Base-by-base conservation (phyloP, 2,113 vertebrate species). In the Gnathochromis pfefferi region DNA sequence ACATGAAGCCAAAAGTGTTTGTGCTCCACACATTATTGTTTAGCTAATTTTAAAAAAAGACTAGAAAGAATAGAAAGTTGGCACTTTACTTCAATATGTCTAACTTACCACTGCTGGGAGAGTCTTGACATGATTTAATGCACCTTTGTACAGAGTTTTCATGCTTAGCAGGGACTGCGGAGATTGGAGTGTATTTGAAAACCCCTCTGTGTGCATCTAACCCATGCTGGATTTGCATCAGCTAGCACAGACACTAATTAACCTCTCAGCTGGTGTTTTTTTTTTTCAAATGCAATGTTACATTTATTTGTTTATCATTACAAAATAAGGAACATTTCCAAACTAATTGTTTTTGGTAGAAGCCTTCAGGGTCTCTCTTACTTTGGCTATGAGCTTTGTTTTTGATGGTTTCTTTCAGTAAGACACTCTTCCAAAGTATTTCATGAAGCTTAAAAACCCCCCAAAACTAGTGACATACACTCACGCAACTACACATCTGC, bases 231-330 rank as follows among this genome's bases (percentile, higher is more conserved):
- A 90, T 90, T 82, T 68, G 68, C 82, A 70, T 87, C 16, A 73
- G 9, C 19, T 19, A 19, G 31, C 57, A 54, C 40, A n/a, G 55
- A n/a, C 68, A 40, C 79, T 53, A 88, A 90, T 85, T 80, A 83
- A 85, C 86, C 86, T 85, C 51, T 88, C 83, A 88, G 80, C 83
- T 54, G 86, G 58, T 80, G 58, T 31, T 28, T 82, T 26, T 28
- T 82, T 26, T 31, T 53, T 45, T 6, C 40, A 35, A 54, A 42
- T 60, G 12, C 16, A 68, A 40, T 33, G 68, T 80, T 33, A 54
- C 6, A n/a, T 40, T 42, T 45, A 9, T 10, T 82, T 47, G 13
- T 57, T 51, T 21, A 55, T 23, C 28, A 68, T 55, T 33, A 78
- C 47, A 33, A 53, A 33, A 53, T 51, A 54, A 16, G 31, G 1